phyloP scores from a whole-genome alignment of 2,888 invertebrate genomes.

The Ceraclea dissimilis region DNA sequence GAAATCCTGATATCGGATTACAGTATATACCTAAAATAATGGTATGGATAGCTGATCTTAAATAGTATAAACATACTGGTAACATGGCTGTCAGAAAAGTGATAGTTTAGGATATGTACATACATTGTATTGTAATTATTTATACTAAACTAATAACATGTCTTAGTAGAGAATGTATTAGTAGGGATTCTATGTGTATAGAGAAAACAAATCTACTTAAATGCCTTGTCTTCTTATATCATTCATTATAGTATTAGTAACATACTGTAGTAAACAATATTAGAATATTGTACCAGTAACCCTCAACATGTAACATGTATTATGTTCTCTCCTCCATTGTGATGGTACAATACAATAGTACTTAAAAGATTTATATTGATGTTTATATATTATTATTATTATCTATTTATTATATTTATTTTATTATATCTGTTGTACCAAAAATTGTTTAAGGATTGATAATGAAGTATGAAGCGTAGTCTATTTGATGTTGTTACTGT shows the following conservation, averaged over 20 bases:
- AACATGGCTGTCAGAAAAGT: no score
- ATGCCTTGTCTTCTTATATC: background rate
- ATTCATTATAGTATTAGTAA: no score
- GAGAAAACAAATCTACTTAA: background rate
- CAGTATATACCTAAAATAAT: no score
- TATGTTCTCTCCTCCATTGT: background rate
- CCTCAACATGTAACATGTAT: background rate
- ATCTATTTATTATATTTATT: slow-evolving; percentile 2
- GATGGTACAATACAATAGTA: background rate
- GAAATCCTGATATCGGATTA: no score
- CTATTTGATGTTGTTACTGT: background rate
- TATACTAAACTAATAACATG: no score
- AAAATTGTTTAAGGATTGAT: background rate
- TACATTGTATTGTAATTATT: no score
- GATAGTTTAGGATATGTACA: no score
- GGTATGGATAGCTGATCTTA: no score
- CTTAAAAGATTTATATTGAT: slow-evolving; percentile 1
- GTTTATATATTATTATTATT: background rate
- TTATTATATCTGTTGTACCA: background rate
- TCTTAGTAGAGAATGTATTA: no score
- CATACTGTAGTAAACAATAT: no score
- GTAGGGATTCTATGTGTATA: background rate
- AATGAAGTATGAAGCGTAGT: background rate
- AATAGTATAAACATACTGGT: no score
- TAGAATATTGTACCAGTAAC: no score